Evolutionary conservation across 2,797 vertebrate genomes (phyloP), one percentile per base, ranked within the genome.

Genomic region (Lutra lutra): DNA sequence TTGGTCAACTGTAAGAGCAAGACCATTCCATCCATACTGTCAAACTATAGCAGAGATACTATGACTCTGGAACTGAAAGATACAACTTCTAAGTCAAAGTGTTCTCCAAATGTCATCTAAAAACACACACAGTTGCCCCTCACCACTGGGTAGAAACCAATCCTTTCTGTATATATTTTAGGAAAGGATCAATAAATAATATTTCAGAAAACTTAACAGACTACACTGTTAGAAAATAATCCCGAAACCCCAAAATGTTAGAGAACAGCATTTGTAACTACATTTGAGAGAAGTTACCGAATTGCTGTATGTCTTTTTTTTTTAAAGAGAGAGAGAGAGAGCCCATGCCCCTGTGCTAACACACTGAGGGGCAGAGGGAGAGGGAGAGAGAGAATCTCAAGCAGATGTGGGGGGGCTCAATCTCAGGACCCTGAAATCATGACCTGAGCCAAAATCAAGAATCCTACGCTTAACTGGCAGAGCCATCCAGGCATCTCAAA

Each of bases 201-300:
- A 75, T 85, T 83, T 84, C 92, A 95, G 38, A 95, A 62, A 2
- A 20, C 5, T 43, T 43, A 83, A 82, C 25, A 64, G 32, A 91
- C 58, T 54, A 20, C 40, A 29, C 60, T 95, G 12, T 70, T 92
- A 89, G 29, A 4, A 73, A 89, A 75, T 32, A n/a, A 64, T 72
- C 20, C 15, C 91, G 86, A 95, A 91, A 72, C 35, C 54, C 58
- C 70, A n/a, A 38, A 40, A 88, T 92, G 48, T 83, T 95, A 62
- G 40, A 84, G 48, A 85, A 88, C 10, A 62, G 7, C 58, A 38
- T 82, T 79, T 75, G 94, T n/a, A 90, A 51, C 51, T 86, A 58
- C n/a, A 85, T 88, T 87, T 70, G n/a, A 91, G n/a, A 70, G n/a
- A 48, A 80, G 94, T 92, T 32, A 92, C n/a, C 11, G 54, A 92